These are phyloP conservation scores for Polypedilum pembai DNA, from an alignment of 1,140 invertebrate genomes.

Conservation along the genomic window DNA sequence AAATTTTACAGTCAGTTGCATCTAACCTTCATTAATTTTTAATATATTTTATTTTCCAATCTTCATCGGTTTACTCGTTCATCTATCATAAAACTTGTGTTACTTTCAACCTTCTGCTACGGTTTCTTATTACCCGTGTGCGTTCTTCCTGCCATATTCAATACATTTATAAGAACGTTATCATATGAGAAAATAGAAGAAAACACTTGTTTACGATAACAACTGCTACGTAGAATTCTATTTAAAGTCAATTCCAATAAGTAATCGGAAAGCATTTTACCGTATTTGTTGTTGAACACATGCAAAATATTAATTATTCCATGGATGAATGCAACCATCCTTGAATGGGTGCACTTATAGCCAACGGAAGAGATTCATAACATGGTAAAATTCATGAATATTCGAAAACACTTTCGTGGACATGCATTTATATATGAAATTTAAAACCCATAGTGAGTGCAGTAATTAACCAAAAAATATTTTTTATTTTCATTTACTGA, in stretches of 20 bases:
- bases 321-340: not conserved
- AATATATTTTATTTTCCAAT: too few species aligned
- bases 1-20: too few species aligned
- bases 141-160: too few species aligned
- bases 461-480: not conserved
- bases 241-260: not conserved
- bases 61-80: too few species aligned
- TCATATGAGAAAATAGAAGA: too few species aligned
- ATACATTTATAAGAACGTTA: too few species aligned
- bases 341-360: not conserved
- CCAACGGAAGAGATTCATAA: not conserved
- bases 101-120: too few species aligned
- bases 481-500: not conserved
- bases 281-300: not conserved
- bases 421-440: not conserved
- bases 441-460: not conserved
- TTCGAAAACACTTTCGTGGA: too few species aligned
- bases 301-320: not conserved
- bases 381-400: not conserved
- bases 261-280: not conserved
- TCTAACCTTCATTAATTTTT: too few species aligned
- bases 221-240: not conserved
- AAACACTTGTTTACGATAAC: not conserved
- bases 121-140: too few species aligned
- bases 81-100: too few species aligned